Evolutionary conservation across 92 coral and sea anemone genomes (phyloP), one percentile per base, ranked within the genome.

Genomic region (Zoanthus solanderi): DNA sequence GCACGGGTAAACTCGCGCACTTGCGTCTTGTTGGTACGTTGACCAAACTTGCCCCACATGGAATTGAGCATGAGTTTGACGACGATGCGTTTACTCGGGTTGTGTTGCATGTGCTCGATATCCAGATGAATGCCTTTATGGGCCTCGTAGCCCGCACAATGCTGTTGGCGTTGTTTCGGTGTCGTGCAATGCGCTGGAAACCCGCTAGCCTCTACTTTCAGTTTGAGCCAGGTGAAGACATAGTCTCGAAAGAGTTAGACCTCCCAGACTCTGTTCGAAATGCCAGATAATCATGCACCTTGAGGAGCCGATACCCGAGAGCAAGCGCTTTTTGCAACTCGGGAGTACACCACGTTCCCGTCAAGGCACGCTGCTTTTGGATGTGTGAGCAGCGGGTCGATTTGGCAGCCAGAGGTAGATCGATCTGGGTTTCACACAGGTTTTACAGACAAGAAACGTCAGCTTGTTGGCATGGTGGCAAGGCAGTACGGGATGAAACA

Each of bases 181-280:
- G 76, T 72, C 71, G 44, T 47, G 48, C 31, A 5, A 9, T 69
- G 80, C 16, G 69, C 4, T 1, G 89, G 86, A 82, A 60, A 84
- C 9, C 7, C 79, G 9, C 60, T 29, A 5, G 90, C 90, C 58
- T 85, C 90, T 72, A 85, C 82, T 74, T 90, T 90, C 4, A 86
- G 7, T 47, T 90, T 86, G 0, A 90, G 32, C 65, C 75, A 90
- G 0, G 89, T 86, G n/a, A 86, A n/a, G 16, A 86, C 76, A 28
- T 90, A 90, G 4, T 72, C 34, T 31, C 13, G 4, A 44, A 90
- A 86, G 23, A 90, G 78, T 0, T 79, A 68, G 9, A 23, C 23
- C 23, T 23, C 52, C 30, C 0, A 34, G 65, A 1, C 0, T 6
- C 1, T 23, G n/a, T 0, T 14, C 15, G 4, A 90, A 90, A 2